These are phyloP conservation scores for Notoglanidium macrostoma DNA, from an alignment of 2,797 vertebrate genomes.

Conservation along the genomic window DNA sequence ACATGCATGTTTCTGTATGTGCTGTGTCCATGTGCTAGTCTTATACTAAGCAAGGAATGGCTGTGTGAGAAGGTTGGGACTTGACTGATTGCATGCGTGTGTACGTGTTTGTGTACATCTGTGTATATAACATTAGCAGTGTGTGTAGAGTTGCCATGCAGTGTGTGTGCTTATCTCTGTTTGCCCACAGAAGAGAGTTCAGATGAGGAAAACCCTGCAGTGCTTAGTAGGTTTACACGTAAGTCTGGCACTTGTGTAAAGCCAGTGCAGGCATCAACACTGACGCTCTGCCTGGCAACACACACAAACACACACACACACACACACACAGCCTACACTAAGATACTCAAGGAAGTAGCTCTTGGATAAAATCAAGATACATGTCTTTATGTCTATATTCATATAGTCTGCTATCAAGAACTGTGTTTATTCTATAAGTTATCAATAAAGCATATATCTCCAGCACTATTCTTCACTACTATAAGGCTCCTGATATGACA, in stretches of 20 bases:
- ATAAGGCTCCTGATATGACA: not conserved
- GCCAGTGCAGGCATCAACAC: slow-evolving; percentile 20
- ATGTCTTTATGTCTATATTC: not conserved
- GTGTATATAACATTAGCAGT: slow-evolving; percentile 41
- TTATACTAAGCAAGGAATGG: not conserved
- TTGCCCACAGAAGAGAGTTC: slow-evolving; percentile 78
- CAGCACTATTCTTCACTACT: not conserved
- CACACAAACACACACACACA: not conserved
- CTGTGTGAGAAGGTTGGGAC: not conserved
- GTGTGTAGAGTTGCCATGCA: slow-evolving; percentile 60
- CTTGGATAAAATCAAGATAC: not conserved
- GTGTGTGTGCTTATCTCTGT: slow-evolving; percentile 75
- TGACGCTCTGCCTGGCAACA: slow-evolving; percentile 8
- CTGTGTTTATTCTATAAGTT: not conserved
- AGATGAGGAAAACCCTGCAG: slow-evolving; percentile 76
- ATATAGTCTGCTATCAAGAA: not conserved
- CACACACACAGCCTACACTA: not conserved
- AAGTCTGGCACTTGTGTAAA: slow-evolving; percentile 65
- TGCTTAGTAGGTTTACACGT: slow-evolving; percentile 80
- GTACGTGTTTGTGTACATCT: slow-evolving; percentile 3
- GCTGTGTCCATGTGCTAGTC: not conserved
- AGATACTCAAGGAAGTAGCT: not conserved
- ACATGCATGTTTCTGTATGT: not conserved
- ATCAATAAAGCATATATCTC: not conserved
- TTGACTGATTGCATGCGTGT: too few relatives aligned